These are phyloP conservation scores for Oeneis ivallda DNA, from an alignment of 2,888 invertebrate species.

Conservation along the genomic window DNA sequence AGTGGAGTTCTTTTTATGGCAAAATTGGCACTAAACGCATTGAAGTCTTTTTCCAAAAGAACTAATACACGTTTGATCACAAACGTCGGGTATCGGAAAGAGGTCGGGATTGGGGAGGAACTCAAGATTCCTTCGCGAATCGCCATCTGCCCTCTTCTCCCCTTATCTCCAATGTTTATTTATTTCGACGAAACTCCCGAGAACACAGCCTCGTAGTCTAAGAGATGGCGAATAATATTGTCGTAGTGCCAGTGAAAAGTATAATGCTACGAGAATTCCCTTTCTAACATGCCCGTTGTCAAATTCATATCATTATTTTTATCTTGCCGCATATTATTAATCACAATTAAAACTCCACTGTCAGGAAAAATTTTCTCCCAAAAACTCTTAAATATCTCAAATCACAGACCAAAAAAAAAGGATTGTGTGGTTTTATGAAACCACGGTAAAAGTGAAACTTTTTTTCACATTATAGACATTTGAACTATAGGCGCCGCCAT, in stretches of 20 bases:
- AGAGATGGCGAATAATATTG: background rate
- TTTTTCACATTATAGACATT: too few relatives aligned
- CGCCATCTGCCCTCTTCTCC: constrained; percentile 45
- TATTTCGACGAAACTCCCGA: constrained; percentile 61
- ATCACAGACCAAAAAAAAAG: too few relatives aligned
- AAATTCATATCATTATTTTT: too few relatives aligned
- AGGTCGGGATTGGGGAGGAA: background rate
- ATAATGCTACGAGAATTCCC: background rate
- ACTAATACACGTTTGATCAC: constrained; percentile 32
- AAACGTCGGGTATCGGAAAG: constrained; percentile 1
- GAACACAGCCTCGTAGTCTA: background rate
- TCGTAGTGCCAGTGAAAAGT: background rate
- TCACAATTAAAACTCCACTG: too few relatives aligned
- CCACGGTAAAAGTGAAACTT: too few relatives aligned
- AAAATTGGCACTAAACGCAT: background rate
- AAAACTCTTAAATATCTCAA: too few relatives aligned
- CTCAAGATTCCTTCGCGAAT: constrained; percentile 33
- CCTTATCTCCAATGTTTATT: constrained; percentile 71
- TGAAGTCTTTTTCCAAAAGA: constrained; percentile 3
- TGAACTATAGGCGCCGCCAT: too few relatives aligned
- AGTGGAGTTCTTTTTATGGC: constrained; percentile 11
- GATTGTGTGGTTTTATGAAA: too few relatives aligned
- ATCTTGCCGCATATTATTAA: too few relatives aligned
- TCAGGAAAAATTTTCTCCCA: too few relatives aligned
- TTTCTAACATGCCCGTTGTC: too few relatives aligned